Base-by-base conservation (phyloP, 2,888 invertebrate genomes). In the Ectropis crepuscularia region DNA sequence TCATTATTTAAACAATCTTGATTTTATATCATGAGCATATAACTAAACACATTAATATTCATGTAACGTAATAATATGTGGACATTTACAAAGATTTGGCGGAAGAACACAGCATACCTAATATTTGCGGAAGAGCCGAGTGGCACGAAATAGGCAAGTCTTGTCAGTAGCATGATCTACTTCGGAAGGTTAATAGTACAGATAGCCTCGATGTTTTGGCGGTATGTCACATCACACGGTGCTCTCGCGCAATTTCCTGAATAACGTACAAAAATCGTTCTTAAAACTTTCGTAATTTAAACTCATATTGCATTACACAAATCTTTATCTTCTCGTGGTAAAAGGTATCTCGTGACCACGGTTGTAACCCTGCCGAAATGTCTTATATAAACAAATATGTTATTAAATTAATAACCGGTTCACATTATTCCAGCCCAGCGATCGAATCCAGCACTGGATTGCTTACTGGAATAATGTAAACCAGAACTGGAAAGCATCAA, bases 141-240 rank as follows among this genome's bases (percentile, higher is more conserved):
- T 63, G 45, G 63, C 50, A 59, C 63, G n/a, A 54, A 70, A 70
- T 73, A 71, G 69, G 71, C 70, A 71, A 73, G 67, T 65, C 59
- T 63, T 69, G 69, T 70, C 71, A 65, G 71, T 69, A 67, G 63
- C 69, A 65, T 74, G 74, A 76, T 78, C 79, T 72, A 72, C 74
- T 70, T 70, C 58, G 71, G 79, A 83, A 85, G 81, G 84, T 84
- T 81, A 83, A 80, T 79, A 69, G 73, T 68, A 72, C 61, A 72
- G 76, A 78, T 80, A 79, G 74, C 81, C 83, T 82, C 77, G 78
- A 64, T 63, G 71, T 68, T 73, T 74, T 74, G 67, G 55, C 68
- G 65, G 69, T 74, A 70, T 69, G 72, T 57, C 53, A 55, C 57
- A 57, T 42, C 57, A 57, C 38, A 37, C 50, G 43, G 51, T 61